Evolutionary conservation across 2,888 invertebrate genomes (phyloP).

Genomic region (Megalurothrips usitatus): DNA sequence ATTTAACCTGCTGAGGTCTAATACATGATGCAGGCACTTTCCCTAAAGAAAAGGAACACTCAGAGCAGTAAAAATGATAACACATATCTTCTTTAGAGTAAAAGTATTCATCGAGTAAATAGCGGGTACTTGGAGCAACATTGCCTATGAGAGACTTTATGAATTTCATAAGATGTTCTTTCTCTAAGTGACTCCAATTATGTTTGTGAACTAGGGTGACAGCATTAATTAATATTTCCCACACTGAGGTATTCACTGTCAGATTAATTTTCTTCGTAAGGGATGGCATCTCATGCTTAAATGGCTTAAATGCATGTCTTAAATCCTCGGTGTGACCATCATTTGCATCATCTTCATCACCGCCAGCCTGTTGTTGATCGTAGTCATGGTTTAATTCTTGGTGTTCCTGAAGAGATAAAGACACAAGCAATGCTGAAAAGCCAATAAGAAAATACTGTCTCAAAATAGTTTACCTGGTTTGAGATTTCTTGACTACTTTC

Average conservation of each 20-base stretch:
- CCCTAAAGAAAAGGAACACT: not conserved
- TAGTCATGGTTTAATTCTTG: not conserved
- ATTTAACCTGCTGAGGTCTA: not conserved
- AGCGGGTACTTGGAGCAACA: not conserved
- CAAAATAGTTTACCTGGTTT: not conserved
- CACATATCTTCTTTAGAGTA: not conserved
- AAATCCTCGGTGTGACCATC: not conserved
- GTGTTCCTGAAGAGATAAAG: not conserved
- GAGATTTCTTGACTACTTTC: not conserved
- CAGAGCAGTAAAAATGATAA: not conserved
- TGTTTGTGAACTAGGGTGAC: not conserved
- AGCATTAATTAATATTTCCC: not conserved
- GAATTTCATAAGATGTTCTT: not conserved
- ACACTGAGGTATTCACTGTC: not conserved
- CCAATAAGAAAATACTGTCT: not conserved
- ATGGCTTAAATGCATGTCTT: not conserved
- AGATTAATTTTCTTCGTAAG: not conserved
- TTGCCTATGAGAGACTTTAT: not conserved
- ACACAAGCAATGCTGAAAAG: not conserved
- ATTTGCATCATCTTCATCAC: not conserved
- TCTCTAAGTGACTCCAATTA: slow-evolving; percentile 3
- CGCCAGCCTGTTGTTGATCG: not conserved
- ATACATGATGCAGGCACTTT: not conserved
- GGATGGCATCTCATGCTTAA: not conserved
- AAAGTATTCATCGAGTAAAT: not conserved